These are phyloP conservation scores for Sternotherus odoratus DNA, from an alignment of 2,797 vertebrate genomes.

Conservation along the genomic window DNA sequence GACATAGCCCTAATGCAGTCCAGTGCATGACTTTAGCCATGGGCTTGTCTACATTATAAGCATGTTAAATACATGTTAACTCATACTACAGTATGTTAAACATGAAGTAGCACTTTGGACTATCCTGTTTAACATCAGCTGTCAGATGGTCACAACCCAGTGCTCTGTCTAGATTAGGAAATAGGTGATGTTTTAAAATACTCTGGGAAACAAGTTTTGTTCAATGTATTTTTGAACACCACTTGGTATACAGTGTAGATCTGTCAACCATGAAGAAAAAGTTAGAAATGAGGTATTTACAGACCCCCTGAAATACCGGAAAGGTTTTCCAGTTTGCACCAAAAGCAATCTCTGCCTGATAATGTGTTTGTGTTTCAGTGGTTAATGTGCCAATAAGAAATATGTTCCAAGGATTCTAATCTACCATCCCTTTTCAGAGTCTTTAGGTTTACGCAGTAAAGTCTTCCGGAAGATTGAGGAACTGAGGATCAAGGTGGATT, in stretches of 20 bases:
- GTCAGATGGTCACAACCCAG: background rate
- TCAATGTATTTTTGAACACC: background rate
- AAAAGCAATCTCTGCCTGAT: background rate
- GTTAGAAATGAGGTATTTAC: background rate
- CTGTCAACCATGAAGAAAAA: background rate
- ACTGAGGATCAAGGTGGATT: slow-evolving; percentile 79
- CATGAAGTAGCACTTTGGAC: background rate
- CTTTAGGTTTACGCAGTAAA: slow-evolving; percentile 90
- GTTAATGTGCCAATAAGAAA: background rate
- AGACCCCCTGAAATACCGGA: background rate
- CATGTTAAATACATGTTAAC: background rate
- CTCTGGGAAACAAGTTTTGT: background rate
- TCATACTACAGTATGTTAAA: background rate
- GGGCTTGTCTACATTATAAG: background rate
- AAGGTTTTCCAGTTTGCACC: background rate
- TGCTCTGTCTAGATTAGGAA: background rate
- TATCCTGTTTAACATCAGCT: background rate
- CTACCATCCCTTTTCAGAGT: slow-evolving; percentile 83
- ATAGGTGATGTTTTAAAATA: background rate
- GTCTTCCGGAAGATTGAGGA: slow-evolving; percentile 90
- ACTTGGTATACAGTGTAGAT: background rate
- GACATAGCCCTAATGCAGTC: background rate
- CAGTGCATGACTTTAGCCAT: background rate
- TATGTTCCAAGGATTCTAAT: background rate
- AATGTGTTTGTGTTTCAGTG: background rate